Evolutionary conservation across 2,797 vertebrate genomes (phyloP).

Genomic region (Austrolebias charrua): DNA sequence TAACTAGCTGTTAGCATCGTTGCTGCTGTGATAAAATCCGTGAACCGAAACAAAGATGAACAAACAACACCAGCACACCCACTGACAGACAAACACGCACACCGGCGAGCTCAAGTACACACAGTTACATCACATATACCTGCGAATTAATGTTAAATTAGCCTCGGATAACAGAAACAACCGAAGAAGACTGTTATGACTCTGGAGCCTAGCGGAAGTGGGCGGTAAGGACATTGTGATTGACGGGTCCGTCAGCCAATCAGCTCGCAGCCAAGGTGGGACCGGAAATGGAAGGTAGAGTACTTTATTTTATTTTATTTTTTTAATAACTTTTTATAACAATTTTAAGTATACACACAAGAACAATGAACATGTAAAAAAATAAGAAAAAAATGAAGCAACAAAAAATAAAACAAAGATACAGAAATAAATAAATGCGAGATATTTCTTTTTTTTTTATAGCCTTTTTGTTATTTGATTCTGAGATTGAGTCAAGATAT

Average conservation of each 20-base stretch:
- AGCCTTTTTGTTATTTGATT: too few relatives aligned
- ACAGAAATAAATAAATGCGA: too few relatives aligned
- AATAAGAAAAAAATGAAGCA: too few relatives aligned
- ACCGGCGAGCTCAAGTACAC: background rate
- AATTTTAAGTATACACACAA: too few relatives aligned
- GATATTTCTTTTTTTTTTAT: too few relatives aligned
- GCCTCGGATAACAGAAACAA: conserved; percentile 54
- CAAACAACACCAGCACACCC: conserved; percentile 1
- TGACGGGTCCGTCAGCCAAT: conserved; percentile 65
- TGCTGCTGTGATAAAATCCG: conserved; percentile 20
- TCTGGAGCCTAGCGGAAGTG: conserved; percentile 62
- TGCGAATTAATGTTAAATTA: conserved; percentile 38
- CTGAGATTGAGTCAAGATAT: too few relatives aligned
- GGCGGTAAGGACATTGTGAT: conserved; percentile 69
- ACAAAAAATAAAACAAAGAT: too few relatives aligned
- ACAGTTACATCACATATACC: conserved; percentile 44
- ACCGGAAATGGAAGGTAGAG: conserved; percentile 23
- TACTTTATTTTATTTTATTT: too few relatives aligned
- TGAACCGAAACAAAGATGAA: conserved; percentile 6
- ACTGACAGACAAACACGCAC: background rate
- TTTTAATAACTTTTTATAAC: too few relatives aligned
- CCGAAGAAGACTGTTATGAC: conserved; percentile 32
- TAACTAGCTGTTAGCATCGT: conserved; percentile 54
- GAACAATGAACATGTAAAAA: too few relatives aligned
- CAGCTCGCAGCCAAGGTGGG: background rate